Conservation (phyloP, 2,888 invertebrate genomes). For the Stenolophus ochropezus region DNA sequence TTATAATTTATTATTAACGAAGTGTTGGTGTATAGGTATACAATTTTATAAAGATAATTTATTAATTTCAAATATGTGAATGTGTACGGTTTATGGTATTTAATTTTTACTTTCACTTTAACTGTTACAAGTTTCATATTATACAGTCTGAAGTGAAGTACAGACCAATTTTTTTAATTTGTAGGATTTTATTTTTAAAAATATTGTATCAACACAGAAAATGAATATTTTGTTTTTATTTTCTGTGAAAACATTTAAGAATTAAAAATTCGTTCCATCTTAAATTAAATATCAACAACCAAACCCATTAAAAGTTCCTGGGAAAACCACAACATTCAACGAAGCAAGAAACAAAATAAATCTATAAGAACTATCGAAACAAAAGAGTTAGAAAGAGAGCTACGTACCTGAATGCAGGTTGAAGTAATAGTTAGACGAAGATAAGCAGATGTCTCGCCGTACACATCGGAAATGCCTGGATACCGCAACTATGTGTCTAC, state of each 20-base stretch:
- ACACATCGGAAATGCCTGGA: conserved; percentile 63
- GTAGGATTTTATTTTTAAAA: too few species aligned
- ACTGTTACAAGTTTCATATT: too few species aligned
- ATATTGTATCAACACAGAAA: too few species aligned
- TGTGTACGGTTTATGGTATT: too few species aligned
- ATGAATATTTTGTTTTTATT: too few species aligned
- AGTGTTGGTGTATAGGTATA: too few species aligned
- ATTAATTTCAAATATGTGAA: too few species aligned
- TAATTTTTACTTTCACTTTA: too few species aligned
- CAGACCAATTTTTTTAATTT: too few species aligned
- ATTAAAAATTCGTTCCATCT: neutral
- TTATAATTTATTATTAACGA: too few species aligned
- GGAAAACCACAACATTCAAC: neutral
- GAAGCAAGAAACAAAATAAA: conserved; percentile 20
- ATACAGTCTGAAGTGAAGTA: too few species aligned
- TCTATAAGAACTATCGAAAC: conserved; percentile 9
- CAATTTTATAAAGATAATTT: too few species aligned
- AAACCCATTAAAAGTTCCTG: neutral
- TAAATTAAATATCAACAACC: conserved; percentile 1
- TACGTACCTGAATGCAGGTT: conserved; percentile 12
- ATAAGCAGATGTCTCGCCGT: conserved; percentile 23
- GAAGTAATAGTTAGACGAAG: conserved; percentile 7
- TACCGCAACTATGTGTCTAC: conserved; percentile 62
- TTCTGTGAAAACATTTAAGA: neutral
- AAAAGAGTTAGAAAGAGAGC: neutral